These are phyloP conservation scores for Yponomeuta malinellus DNA, from an alignment of 2,888 invertebrate species.

Conservation along the genomic window DNA sequence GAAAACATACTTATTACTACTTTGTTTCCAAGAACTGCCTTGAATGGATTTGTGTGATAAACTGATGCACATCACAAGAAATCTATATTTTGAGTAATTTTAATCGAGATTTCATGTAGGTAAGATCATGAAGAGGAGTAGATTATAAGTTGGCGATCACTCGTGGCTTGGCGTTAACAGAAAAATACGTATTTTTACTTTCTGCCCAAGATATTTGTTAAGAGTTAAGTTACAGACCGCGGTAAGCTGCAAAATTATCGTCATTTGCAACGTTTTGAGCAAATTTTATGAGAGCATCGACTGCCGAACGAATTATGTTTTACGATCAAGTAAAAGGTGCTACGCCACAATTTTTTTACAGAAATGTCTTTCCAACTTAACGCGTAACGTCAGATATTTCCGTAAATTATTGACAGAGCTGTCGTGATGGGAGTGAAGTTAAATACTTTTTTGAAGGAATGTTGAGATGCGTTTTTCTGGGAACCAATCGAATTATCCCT, in stretches of 20 bases:
- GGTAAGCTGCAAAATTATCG: background rate
- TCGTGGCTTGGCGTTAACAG: too few relatives aligned
- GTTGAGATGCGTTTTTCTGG: slow-evolving; percentile 29
- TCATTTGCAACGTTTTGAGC: background rate
- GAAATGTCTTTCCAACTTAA: background rate
- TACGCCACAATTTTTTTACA: background rate
- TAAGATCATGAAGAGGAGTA: too few relatives aligned
- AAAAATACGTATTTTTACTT: too few relatives aligned
- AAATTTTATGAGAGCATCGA: background rate
- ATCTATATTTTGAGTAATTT: too few relatives aligned
- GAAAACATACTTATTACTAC: too few relatives aligned
- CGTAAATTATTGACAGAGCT: slow-evolving; percentile 3
- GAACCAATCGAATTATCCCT: slow-evolving; percentile 62
- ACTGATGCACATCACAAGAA: too few relatives aligned
- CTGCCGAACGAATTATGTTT: slow-evolving; percentile 3
- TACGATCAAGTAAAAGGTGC: background rate
- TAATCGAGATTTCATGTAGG: too few relatives aligned
- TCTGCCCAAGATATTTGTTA: background rate
- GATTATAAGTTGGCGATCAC: too few relatives aligned
- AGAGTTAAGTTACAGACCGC: background rate
- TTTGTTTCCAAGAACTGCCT: too few relatives aligned
- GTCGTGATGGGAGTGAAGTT: background rate
- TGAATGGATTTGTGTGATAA: too few relatives aligned
- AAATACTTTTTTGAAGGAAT: slow-evolving; percentile 8
- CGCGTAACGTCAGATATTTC: background rate